Base-by-base conservation (phyloP, 2,113 vertebrate genomes). In the Ictalurus furcatus region DNA sequence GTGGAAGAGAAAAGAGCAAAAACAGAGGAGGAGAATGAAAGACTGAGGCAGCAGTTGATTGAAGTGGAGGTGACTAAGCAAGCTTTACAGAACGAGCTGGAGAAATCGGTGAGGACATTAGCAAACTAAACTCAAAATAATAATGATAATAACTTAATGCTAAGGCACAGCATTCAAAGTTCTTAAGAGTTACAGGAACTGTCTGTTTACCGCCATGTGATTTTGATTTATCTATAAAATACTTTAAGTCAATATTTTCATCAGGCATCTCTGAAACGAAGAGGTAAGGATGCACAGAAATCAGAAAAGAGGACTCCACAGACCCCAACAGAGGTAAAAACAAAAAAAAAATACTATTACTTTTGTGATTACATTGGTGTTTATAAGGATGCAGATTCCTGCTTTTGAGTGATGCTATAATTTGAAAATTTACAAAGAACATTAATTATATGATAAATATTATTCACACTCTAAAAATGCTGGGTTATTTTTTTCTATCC, bases 1-100 rank as follows among this genome's bases (percentile, higher is more conserved):
- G 98, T 99, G 90, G 98, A 99, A 94, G 98, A 99, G 94, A 99
- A 99, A 91, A 96, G 98, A 88, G 97, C 97, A 17, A 97, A 96
- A 93, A 99, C 98, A 52, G 98, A 99, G 92, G 98, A 99, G 34
- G 98, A 99, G 95, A 99, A 99, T 89, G 98, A 99, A 93, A 97
- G 97, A 90, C 93, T 99, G 90, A 96, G 98, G 90, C 98, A 99
- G 92, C 95, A 98, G 93, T 96, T 99, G 85, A 99, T 99, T 90
- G 97, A 99, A 94, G 97, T 98, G 90, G 98, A 99, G 89, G 97
- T 98, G 92, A 96, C 97, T 65, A 99, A 99, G 88, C 98, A 99
- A 91, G 98, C 97, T 56, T 94, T 99, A 90, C 98, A 99, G 92
- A 99, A 97, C 82, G 98, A 99, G 90, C 92, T 99, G 92, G 98